A percentile compares a stretch with the other conserved stretches of the same genome.
These are phyloP conservation scores for Saguinus midas DNA, from an alignment of 2,113 vertebrate genomes.

Conservation along the genomic window DNA sequence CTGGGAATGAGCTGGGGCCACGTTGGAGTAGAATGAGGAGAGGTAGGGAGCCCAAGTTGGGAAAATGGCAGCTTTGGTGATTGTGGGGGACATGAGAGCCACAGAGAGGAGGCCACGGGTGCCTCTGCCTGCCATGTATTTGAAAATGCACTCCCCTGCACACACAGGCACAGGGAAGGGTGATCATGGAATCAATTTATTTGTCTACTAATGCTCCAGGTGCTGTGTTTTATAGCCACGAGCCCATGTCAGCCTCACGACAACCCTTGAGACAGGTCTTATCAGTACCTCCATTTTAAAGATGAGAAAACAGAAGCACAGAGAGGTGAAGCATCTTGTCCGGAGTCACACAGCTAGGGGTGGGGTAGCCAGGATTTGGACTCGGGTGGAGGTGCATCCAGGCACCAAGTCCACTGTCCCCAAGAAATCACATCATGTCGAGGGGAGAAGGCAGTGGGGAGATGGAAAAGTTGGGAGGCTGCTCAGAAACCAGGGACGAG, in stretches of 20 bases:
- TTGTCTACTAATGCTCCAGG: rapidly evolving
- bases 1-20: rapidly evolving
- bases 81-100: too few species aligned
- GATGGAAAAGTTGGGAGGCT: neutral
- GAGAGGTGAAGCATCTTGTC: neutral
- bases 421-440: neutral
- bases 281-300: neutral
- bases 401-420: neutral
- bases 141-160: neutral
- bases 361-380: neutral
- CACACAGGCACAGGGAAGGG: neutral
- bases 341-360: neutral
- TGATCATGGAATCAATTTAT: rapidly evolving
- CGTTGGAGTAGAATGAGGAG: rapidly evolving
- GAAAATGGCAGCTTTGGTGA: neutral
- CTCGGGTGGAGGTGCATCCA: rapidly evolving
- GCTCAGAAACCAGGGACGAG: neutral
- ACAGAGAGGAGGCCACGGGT: rapidly evolving
- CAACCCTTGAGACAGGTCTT: neutral
- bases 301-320: neutral
- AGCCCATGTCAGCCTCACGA: rapidly evolving
- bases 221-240: rapidly evolving
- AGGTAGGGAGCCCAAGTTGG: neutral
- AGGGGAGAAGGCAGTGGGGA: neutral
- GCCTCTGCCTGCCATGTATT: neutral